Percentiles rank a stretch among this genome's conserved stretches.
These are phyloP conservation scores for Pterocles orientalis DNA, from an alignment of 2,113 vertebrate genomes.

Conservation along the genomic window DNA sequence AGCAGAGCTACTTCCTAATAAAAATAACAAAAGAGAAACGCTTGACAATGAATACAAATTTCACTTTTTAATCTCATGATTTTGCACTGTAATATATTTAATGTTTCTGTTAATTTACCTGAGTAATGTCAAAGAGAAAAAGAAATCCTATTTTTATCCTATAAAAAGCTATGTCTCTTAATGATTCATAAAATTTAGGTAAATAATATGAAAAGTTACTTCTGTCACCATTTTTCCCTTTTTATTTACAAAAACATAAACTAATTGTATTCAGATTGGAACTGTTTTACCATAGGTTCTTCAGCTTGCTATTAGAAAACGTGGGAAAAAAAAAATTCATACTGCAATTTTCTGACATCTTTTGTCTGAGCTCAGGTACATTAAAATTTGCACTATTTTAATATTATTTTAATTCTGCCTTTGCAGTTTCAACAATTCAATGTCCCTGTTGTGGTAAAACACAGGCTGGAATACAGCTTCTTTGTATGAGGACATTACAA, in stretches of 20 bases:
- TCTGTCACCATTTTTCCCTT: background rate
- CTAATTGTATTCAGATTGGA: background rate
- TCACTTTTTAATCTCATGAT: background rate
- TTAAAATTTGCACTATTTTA: background rate
- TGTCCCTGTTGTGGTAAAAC: background rate
- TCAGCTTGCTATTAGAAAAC: background rate
- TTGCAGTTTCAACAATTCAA: background rate
- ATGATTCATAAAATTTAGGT: background rate
- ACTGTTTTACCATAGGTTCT: background rate
- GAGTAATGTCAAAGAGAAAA: background rate
- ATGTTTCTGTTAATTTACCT: background rate
- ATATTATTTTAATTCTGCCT: background rate
- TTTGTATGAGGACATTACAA: background rate
- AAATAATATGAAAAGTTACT: background rate
- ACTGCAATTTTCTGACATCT: background rate
- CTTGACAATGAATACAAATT: background rate
- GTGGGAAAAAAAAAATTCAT: background rate
- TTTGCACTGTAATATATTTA: background rate
- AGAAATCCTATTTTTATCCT: background rate
- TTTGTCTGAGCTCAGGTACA: background rate
- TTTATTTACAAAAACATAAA: background rate
- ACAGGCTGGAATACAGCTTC: background rate
- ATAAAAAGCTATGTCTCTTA: background rate
- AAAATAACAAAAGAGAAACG: background rate
- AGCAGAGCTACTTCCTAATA: conserved; percentile 11